Conservation (phyloP, 1,140 invertebrate genomes). For the Drosophila erecta region DNA sequence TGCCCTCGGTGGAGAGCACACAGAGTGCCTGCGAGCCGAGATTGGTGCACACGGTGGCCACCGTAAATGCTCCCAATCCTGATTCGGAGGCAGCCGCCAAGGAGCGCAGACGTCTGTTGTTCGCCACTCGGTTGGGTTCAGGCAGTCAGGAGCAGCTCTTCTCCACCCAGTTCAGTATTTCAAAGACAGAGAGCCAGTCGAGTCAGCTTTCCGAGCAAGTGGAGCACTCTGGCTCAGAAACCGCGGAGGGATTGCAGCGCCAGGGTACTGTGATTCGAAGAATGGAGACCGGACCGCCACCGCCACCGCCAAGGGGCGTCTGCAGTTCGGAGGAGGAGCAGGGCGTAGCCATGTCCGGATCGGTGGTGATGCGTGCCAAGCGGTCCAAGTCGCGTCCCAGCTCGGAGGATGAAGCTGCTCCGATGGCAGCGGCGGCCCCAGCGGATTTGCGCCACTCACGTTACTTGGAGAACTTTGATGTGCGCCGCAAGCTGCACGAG, state of each 20-base stretch:
- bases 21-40: slow-evolving; percentile 67
- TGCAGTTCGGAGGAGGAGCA: slow-evolving; percentile 67
- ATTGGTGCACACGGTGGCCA: slow-evolving; percentile 70
- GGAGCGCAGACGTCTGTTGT: slow-evolving; percentile 83
- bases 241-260: slow-evolving; percentile 59
- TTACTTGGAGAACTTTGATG: slow-evolving; percentile 82
- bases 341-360: slow-evolving; percentile 2
- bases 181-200: slow-evolving; percentile 85
- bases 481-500: slow-evolving; percentile 78
- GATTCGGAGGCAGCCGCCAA: slow-evolving; percentile 61
- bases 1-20: slow-evolving; percentile 72
- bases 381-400: slow-evolving; percentile 68
- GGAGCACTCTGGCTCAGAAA: slow-evolving; percentile 50
- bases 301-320: slow-evolving; percentile 24
- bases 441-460: slow-evolving; percentile 72
- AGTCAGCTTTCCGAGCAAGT: slow-evolving; percentile 85
- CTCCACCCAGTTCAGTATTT: slow-evolving; percentile 85
- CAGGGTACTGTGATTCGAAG: slow-evolving; percentile 75
- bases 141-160: slow-evolving; percentile 85
- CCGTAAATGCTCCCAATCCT: slow-evolving; percentile 42
- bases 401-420: slow-evolving; percentile 69
- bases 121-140: slow-evolving; percentile 84
- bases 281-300: slow-evolving; percentile 25
- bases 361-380: slow-evolving; percentile 58
- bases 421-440: slow-evolving; percentile 36